Base-by-base conservation (phyloP, 2,888 invertebrate genomes). In the Disparrhopalites patrizii region DNA sequence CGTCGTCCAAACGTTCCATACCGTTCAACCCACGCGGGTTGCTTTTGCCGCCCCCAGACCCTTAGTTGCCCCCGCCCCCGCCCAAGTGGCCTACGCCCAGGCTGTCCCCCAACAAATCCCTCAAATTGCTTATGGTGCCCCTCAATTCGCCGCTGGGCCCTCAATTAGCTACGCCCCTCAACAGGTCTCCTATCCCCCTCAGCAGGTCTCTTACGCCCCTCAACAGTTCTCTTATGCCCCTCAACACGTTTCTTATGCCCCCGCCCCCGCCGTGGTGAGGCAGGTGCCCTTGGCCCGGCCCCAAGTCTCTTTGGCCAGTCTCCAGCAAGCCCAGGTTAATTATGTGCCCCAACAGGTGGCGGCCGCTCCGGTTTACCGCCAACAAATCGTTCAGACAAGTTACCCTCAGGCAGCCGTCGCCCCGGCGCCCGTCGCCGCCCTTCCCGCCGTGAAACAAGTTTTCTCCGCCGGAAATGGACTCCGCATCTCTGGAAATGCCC, bases 231-330 rank as follows among this genome's bases (percentile, higher is more conserved):
- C 2, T 20, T 60, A 60, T 31, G 66, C 66, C 3, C 66, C 66
- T 13, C 61, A 61, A 55, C 66, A 66, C 30, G 36, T 66, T 18
- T 23, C 43, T 27, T 66, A 66, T 60, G 61, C 66, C 27, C 65
- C 60, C 1, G 52, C 52, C 15, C 65, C 57, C 25, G 27, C 4
- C 10, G 28, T 55, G 18, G 36, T 57, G 3, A 23, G 50, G 18
- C 65, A 30, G 13, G 60, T 65, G 13, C 58, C 51, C 18, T 52
- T 57, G 1, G 54, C 60, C 25, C 61, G 40, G 36, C 55, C 61
- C 10, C 60, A 60, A 47, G 30, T 61, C 25, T 23, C 38, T 13
- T 31, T 61, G 2, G 25, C 43, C 1, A 54, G 54, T 54, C 10
- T 61, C 5, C 43, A 40, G 15, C 65, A 62, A 40, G 61, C 55